phyloP scores from a whole-genome alignment of 2,888 invertebrate species.

The Dascillus cervinus region DNA sequence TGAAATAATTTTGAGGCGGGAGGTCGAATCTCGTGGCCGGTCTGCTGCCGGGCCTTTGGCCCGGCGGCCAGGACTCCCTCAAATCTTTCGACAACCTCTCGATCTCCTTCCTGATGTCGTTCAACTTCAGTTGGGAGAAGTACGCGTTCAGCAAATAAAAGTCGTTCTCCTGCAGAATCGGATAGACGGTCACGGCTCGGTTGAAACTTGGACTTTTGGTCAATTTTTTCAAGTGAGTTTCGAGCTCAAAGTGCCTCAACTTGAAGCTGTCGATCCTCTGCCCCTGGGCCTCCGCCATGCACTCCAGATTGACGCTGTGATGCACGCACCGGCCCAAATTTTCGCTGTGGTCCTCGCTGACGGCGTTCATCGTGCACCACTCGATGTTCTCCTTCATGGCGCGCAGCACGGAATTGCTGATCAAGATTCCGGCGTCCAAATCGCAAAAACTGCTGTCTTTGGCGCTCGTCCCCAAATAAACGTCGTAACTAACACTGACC shows the following conservation, averaged over 20 bases:
- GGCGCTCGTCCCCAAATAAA: conserved; percentile 70
- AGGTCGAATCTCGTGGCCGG: conserved; percentile 75
- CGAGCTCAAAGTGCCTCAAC: conserved; percentile 42
- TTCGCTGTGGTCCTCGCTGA: conserved; percentile 73
- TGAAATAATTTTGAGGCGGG: conserved; percentile 80
- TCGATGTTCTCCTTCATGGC: conserved; percentile 72
- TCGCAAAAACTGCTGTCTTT: conserved; percentile 59
- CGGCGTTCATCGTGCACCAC: conserved; percentile 84
- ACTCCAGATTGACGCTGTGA: conserved; percentile 60
- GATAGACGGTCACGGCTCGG: conserved; percentile 57
- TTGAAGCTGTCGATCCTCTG: conserved; percentile 35
- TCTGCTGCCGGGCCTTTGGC: conserved; percentile 56
- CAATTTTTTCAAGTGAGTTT: conserved; percentile 38
- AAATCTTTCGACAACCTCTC: conserved; percentile 26
- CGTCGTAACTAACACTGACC: conserved; percentile 77
- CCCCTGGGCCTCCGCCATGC: conserved; percentile 48
- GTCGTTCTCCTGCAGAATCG: conserved; percentile 53
- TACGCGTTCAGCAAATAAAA: conserved; percentile 67
- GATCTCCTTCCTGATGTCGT: conserved; percentile 27
- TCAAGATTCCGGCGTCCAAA: conserved; percentile 74
- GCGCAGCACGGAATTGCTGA: conserved; percentile 80
- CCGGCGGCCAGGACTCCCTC: conserved; percentile 62
- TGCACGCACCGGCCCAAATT: conserved; percentile 83
- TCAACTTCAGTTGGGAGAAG: conserved; percentile 53
- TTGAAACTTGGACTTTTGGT: conserved; percentile 43